These are phyloP conservation scores for Bombyx mori DNA, from an alignment of 1,140 invertebrate species.

Conservation along the genomic window ASM3026992v2 NC_085118.1:5950501-5951000, in stretches of 20 bases:
- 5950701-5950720: slow-evolving; percentile 48
- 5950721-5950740: slow-evolving; percentile 46
- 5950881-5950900: too few relatives aligned
- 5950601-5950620: slow-evolving; percentile 38
- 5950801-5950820: slow-evolving; percentile 18
- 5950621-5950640: slow-evolving; percentile 50
- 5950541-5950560: slow-evolving; percentile 6
- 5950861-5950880: too few relatives aligned
- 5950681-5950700: slow-evolving; percentile 65
- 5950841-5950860: too few relatives aligned
- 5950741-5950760: slow-evolving; percentile 42
- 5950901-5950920: too few relatives aligned
- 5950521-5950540: background rate
- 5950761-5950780: slow-evolving; percentile 52
- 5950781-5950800: slow-evolving; percentile 35
- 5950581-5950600: slow-evolving; percentile 24
- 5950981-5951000: too few relatives aligned
- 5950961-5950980: too few relatives aligned
- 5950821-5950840: slow-evolving; percentile 22
- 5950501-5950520: background rate
- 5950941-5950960: too few relatives aligned
- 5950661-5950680: slow-evolving; percentile 53
- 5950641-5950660: slow-evolving; percentile 40
- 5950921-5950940: too few relatives aligned
- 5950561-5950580: slow-evolving; percentile 10